Base-by-base conservation (phyloP, 2,113 vertebrate genomes). In the Nymphicus hollandicus region DNA sequence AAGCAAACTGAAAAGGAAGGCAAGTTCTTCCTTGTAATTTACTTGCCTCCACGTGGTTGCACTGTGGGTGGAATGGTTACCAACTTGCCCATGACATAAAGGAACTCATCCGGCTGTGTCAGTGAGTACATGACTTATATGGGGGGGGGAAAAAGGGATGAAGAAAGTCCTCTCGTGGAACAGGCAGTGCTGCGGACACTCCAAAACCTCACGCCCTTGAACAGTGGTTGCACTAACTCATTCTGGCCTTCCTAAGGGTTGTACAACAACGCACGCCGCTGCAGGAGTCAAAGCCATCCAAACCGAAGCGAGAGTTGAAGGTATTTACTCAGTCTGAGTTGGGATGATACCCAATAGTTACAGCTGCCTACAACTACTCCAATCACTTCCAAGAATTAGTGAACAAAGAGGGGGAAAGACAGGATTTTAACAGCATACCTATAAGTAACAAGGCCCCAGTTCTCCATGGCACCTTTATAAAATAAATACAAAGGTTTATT, bases 371-470 rank as follows among this genome's bases (percentile, higher is more conserved):
- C 5, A 94, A 53, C 9, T 58, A 86, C 86, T 66, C 63, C 73
- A 87, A 74, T 87, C 71, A 89, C 47, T 50, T 81, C 49, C 71
- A 87, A 69, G 91, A 95, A 91, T 95, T 82, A 97, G 73, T 69
- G 79, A 95, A 97, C 80, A 95, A 84, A 95, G 93, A 93, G 72
- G 81, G 86, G 83, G 82, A 93, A 90, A 92, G 82, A 95, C 87
- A 96, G 83, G 35, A 97, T 96, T 97, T 96, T 89, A 97, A 97
- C 74, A 95, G 98, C 97, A 97, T 98, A 99, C 99, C 99, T 99
- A 98, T 99, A 99, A 91, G 99, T 99, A 96, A 99, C 99, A 98
- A 99, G 99, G 98, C 99, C 99, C 99, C 99, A 99, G 98, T 99
- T 99, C 98, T 99, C 99, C 99, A 99, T 99, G 98, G 99, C 99